phyloP scores from a whole-genome alignment of 2,113 vertebrate genomes.

The Protobothrops mucrosquamatus region DNA sequence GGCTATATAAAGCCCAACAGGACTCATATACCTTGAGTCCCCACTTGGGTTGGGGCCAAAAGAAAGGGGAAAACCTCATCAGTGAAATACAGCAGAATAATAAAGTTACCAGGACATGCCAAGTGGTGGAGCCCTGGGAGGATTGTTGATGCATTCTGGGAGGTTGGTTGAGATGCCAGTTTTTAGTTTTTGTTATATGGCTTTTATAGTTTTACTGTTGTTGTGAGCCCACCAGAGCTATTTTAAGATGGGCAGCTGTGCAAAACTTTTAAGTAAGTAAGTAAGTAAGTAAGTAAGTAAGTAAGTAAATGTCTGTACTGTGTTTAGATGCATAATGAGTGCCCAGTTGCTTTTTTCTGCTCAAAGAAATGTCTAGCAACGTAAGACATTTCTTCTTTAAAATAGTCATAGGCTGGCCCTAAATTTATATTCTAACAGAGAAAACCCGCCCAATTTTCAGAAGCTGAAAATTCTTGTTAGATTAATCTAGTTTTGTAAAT shows the following conservation, averaged over 20 bases:
- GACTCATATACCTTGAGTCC: neutral
- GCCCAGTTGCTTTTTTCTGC: neutral
- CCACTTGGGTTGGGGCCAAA: neutral
- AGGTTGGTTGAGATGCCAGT: neutral
- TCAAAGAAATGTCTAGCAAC: neutral
- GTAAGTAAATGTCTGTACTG: neutral
- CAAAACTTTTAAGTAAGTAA: too few species aligned
- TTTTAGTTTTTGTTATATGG: neutral
- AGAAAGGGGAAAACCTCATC: neutral
- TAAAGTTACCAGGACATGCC: neutral
- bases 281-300: too few species aligned
- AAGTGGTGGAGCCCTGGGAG: neutral
- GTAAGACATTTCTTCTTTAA: neutral
- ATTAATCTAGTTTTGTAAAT: neutral
- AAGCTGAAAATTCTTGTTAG: neutral
- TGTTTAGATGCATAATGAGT: neutral
- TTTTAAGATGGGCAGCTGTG: neutral
- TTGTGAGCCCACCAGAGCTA: neutral
- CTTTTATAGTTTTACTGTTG: neutral
- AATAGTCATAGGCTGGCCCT: neutral
- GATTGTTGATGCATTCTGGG: neutral
- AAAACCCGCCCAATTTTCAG: neutral
- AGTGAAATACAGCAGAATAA: neutral
- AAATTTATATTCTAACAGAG: neutral
- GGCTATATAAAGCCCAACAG: neutral